Conservation (phyloP, 2,797 vertebrate species). For the Nyctibius grandis region DNA sequence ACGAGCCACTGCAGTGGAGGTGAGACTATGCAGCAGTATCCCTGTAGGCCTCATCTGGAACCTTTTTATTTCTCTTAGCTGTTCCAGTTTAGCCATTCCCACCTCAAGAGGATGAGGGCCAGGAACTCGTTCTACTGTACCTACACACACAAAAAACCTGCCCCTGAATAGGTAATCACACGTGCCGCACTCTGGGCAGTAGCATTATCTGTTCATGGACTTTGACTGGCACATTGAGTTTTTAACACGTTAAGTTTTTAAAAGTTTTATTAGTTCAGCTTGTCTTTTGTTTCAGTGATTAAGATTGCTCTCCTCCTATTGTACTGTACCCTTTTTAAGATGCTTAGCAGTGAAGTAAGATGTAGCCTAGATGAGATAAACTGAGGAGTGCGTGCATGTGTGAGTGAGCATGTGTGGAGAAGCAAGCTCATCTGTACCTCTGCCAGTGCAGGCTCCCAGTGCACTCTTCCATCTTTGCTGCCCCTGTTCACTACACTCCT, state of each 20-base stretch:
- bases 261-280: background rate
- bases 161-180: background rate
- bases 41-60: background rate
- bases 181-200: background rate
- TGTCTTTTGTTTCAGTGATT: background rate
- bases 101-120: background rate
- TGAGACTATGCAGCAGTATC: background rate
- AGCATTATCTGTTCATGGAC: background rate
- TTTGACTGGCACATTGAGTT: background rate
- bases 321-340: background rate
- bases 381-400: background rate
- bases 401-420: background rate
- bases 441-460: background rate
- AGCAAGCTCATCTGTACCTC: background rate
- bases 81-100: background rate
- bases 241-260: background rate
- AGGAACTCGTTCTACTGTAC: background rate
- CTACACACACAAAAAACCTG: background rate
- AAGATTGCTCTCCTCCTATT: background rate
- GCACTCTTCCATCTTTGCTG: background rate
- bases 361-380: background rate
- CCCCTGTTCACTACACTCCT: background rate
- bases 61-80: background rate
- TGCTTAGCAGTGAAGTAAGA: background rate
- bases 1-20: background rate